Conservation (phyloP, 2,113 vertebrate genomes). For the Nycticorax nycticorax region DNA sequence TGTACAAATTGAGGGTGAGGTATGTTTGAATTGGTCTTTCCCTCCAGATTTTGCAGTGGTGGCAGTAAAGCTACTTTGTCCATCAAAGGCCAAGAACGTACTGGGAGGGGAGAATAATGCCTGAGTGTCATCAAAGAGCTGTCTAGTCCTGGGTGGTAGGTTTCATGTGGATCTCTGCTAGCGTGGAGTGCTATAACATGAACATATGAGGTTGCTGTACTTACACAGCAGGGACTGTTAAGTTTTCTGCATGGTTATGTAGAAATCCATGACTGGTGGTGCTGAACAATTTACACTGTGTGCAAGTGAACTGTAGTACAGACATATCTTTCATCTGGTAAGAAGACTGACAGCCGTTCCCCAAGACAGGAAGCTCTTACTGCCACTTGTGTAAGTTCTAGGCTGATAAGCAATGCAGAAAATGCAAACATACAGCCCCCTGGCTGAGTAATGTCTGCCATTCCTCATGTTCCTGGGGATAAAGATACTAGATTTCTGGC, state of each 20-base stretch:
- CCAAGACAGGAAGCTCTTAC: background rate
- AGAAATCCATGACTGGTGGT: background rate
- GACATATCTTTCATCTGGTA: background rate
- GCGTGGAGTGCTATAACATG: accelerated
- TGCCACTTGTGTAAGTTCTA: background rate
- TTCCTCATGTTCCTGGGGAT: background rate
- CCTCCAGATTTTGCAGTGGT: background rate
- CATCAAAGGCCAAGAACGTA: background rate
- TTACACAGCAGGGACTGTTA: background rate
- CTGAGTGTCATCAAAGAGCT: background rate
- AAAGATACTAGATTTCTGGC: background rate
- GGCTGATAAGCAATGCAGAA: background rate
- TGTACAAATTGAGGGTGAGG: background rate
- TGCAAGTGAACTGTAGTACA: background rate
- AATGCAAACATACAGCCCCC: background rate
- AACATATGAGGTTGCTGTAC: background rate
- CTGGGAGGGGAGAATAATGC: background rate
- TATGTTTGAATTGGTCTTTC: background rate
- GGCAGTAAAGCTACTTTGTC: background rate
- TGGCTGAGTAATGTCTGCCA: background rate
- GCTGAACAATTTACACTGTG: background rate
- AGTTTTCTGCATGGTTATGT: background rate
- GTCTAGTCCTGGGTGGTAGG: background rate
- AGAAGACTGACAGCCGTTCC: background rate
- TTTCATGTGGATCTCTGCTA: background rate